Evolutionary conservation across 2,888 invertebrate genomes (phyloP), one percentile per base, ranked within the genome.

Genomic region (Macroteleia sp.): DNA sequence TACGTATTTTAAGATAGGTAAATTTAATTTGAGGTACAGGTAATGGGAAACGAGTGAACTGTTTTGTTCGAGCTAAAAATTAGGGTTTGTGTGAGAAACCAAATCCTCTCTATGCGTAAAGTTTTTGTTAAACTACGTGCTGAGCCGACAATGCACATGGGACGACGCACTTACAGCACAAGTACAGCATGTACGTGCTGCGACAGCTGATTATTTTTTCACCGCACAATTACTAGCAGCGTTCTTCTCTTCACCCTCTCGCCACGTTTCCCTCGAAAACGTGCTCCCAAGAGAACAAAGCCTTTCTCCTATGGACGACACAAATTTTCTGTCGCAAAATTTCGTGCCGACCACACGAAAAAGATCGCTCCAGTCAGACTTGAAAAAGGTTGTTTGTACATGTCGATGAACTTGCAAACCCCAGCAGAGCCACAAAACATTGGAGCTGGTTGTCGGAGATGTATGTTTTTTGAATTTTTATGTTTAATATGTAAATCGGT

Each of bases 121-220:
- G 67, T 70, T 74, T 56, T 74, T 77, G 54, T 70, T 69, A 30
- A 74, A 77, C 62, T 42, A 61, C 57, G 56, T 62, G 69, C 48
- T 56, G 66, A 70, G 54, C 59, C 75, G 66, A 70, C 77, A 73
- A 79, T 73, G 57, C 75, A 73, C 61, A 39, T 32, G 66, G 62
- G 44, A 73, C 59, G 59, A 66, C 56, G 74, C 66, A 74, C 78
- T 74, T 66, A 70, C 57, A 36, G 50, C 61, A 74, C 64, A 70
- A 80, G 77, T 74, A 61, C 59, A 14, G 59, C 30, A 46, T 61
- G 81, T 81, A 86, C 85, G 85, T 83, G 84, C 82, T 80, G 79
- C 73, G 77, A 80, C 79, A 81, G 83, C 85, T 87, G 87, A 89
- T 90, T 89, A 89, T 86, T 88, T 88, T 89, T 88, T 88, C 82